Conservation (phyloP, 2,888 invertebrate species). For the Athalia rosae region DNA sequence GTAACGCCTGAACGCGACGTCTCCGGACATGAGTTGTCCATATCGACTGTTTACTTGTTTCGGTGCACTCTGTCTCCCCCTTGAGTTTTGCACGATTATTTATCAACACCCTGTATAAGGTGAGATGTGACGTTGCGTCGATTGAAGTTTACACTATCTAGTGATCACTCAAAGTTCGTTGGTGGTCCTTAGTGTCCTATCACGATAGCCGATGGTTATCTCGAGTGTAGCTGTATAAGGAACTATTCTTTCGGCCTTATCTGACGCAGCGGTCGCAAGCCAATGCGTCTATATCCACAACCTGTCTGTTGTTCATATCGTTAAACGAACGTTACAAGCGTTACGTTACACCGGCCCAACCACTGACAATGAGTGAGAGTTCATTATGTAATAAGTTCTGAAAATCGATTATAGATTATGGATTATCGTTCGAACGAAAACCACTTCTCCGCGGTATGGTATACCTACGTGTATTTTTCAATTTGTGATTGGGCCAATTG, state of each 20-base stretch:
- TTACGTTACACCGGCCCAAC: conserved; percentile 54
- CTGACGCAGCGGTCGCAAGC: conserved; percentile 25
- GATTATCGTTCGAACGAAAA: conserved; percentile 12
- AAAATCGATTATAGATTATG: conserved; percentile 59
- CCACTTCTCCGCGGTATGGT: too few species aligned
- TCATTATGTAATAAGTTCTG: conserved; percentile 60
- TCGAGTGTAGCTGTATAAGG: conserved; percentile 28
- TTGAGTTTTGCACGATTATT: too few species aligned
- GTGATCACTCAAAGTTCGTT: conserved; percentile 50
- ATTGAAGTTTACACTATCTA: neutral
- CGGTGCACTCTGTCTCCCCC: too few species aligned
- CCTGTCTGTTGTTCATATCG: conserved; percentile 56
- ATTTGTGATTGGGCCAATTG: too few species aligned
- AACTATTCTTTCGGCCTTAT: conserved; percentile 55
- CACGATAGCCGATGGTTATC: conserved; percentile 60
- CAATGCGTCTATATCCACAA: conserved; percentile 50
- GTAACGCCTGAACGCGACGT: too few species aligned
- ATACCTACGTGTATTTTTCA: too few species aligned
- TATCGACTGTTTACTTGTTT: too few species aligned
- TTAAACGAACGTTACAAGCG: conserved; percentile 56
- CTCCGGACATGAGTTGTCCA: too few species aligned
- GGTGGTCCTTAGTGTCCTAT: conserved; percentile 63
- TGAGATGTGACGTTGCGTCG: neutral
- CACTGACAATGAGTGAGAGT: conserved; percentile 46
- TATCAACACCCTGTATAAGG: too few species aligned